Conservation (phyloP, 2,888 invertebrate species). For the Drosophila parthenogenetica region DNA sequence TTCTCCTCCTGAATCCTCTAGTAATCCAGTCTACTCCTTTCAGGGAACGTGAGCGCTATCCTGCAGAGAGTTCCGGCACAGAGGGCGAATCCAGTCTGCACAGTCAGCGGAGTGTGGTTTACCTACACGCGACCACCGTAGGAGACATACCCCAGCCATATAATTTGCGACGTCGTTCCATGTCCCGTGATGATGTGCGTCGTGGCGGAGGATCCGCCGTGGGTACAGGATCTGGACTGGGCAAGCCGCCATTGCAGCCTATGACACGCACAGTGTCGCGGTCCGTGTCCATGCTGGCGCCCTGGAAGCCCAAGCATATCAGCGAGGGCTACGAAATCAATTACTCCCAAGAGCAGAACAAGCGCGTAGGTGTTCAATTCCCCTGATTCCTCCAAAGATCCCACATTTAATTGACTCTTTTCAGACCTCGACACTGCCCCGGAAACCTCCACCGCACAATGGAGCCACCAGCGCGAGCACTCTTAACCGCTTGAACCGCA, state of each 20-base stretch:
- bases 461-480: constrained; percentile 78
- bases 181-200: constrained; percentile 91
- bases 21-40: neutral
- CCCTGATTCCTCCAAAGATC: too few relatives aligned
- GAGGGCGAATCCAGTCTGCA: constrained; percentile 92
- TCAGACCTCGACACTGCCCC: constrained; percentile 82
- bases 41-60: constrained; percentile 84
- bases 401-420: neutral
- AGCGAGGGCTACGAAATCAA: constrained; percentile 91
- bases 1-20: neutral
- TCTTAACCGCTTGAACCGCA: constrained; percentile 75
- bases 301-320: constrained; percentile 92
- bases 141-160: constrained; percentile 93
- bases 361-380: constrained; percentile 66
- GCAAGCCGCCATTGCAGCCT: constrained; percentile 80
- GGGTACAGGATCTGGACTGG: constrained; percentile 1
- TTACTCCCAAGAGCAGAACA: constrained; percentile 88
- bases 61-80: constrained; percentile 87
- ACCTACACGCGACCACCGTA: constrained; percentile 94
- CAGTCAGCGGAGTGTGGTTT: constrained; percentile 93
- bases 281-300: constrained; percentile 93
- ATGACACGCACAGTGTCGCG: constrained; percentile 90
- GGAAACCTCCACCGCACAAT: constrained; percentile 78
- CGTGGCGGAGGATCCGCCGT: constrained; percentile 85
- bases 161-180: constrained; percentile 88